These are phyloP conservation scores for Buphagus erythrorhynchus DNA, from an alignment of 2,797 vertebrate species.

Conservation along the genomic window DNA sequence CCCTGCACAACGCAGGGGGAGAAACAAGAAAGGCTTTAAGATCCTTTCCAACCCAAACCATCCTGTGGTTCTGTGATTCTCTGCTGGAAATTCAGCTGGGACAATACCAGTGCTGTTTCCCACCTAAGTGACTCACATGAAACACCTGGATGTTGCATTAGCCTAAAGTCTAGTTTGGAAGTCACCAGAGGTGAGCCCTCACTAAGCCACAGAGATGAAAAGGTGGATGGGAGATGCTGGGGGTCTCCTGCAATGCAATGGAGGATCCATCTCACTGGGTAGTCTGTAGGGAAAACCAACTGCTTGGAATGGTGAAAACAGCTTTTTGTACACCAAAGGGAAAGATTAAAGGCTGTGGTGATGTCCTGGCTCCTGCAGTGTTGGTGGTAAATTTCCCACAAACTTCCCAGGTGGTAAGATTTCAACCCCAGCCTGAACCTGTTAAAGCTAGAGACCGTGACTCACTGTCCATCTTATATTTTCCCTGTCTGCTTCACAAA, in stretches of 20 bases:
- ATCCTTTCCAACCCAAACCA: not conserved
- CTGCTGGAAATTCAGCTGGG: not conserved
- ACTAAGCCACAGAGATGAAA: not conserved
- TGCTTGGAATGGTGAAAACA: not conserved
- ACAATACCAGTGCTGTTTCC: not conserved
- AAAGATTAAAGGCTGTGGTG: not conserved
- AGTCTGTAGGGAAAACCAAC: not conserved
- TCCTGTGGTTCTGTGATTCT: not conserved
- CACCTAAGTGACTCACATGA: not conserved
- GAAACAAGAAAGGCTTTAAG: not conserved
- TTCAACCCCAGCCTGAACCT: not conserved
- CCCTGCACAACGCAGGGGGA: not conserved
- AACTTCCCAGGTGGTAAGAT: not conserved
- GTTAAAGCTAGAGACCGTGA: rapidly evolving
- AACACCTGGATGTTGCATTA: not conserved
- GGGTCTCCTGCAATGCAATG: not conserved
- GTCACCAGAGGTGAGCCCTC: not conserved
- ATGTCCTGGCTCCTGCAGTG: not conserved
- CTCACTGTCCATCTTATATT: not conserved
- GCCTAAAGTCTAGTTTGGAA: not conserved
- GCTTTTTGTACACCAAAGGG: not conserved
- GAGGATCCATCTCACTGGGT: not conserved
- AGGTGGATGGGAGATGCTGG: not conserved
- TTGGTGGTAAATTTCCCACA: not conserved
- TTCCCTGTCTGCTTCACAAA: not conserved